Evolutionary conservation across 2,888 invertebrate species (phyloP), one percentile per base, ranked within the genome.

Genomic region (Pseudococcus longispinus): DNA sequence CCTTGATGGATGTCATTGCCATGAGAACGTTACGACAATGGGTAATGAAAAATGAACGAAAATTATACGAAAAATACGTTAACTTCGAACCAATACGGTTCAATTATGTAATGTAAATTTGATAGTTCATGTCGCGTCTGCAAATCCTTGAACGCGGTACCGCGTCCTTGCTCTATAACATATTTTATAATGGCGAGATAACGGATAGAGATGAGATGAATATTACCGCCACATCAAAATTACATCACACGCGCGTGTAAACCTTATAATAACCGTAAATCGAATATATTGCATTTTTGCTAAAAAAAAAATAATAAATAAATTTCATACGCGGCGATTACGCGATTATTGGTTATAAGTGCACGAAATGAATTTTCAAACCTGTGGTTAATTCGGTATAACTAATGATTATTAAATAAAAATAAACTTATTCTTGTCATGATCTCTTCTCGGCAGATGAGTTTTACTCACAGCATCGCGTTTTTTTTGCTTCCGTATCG

Each of bases 241-340:
- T 74, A 74, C 74, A 74, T 74, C 74, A 74, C 74, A 15, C n/a
- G 15, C 65, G 23, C 26, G 13, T 37, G 37, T 32, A 32, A 74
- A 74, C 74, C 74, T 37, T 74, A 74, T 74, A 74, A 74, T 74
- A 26, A 74, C 37, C 37, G 37, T 74, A 74, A 74, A 74, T 37
- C 74, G 74, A 74, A 74, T 74, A 74, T 74, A 74, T 74, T 74
- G 74, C 74, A 74, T 74, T 74, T 74, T 74, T 74, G 74, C 74
- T 74, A 18, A 74, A 74, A 74, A 74, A 15, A 6, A 51, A 51
- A 74, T 74, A 32, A 15, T n/a, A 51, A 51, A 74, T 74, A 32
- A 74, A 74, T 74, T 74, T 74, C 74, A 74, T 37, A 26, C 32
- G n/a, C 32, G n/a, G 13, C 37, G 74, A 18, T 74, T 74, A 74